These are phyloP conservation scores for Mugil cephalus DNA, from an alignment of 2,113 vertebrate genomes.

Conservation along the genomic window DNA sequence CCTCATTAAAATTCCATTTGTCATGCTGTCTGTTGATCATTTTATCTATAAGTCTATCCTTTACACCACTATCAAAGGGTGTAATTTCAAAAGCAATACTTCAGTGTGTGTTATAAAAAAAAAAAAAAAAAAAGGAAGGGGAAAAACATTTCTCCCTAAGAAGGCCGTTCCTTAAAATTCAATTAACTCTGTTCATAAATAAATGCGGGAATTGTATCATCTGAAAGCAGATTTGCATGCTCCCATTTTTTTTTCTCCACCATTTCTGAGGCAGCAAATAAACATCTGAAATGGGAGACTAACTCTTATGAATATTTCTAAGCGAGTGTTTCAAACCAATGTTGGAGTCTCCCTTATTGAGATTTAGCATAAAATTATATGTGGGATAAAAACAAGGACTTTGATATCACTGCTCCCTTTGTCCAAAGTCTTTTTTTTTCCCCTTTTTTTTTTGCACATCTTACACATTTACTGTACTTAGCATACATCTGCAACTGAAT, in stretches of 20 bases:
- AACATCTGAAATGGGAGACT: slow-evolving; percentile 67
- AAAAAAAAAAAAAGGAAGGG: slow-evolving; percentile 46
- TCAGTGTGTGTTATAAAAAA: too few species aligned
- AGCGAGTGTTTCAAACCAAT: slow-evolving; percentile 54
- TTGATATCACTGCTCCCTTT: slow-evolving; percentile 63
- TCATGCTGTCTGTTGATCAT: slow-evolving; percentile 95
- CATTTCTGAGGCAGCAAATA: slow-evolving; percentile 65
- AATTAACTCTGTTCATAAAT: slow-evolving; percentile 81
- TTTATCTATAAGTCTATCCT: slow-evolving; percentile 93
- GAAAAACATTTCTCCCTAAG: slow-evolving; percentile 51
- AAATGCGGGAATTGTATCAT: slow-evolving; percentile 77
- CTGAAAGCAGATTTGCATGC: slow-evolving; percentile 78
- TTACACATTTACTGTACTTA: slow-evolving; percentile 58
- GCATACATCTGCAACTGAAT: slow-evolving; percentile 69
- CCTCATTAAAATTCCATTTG: slow-evolving; percentile 97
- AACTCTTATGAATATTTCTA: slow-evolving; percentile 68
- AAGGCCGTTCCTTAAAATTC: slow-evolving; percentile 79
- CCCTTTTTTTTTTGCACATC: slow-evolving; percentile 24
- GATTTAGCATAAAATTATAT: slow-evolving; percentile 71
- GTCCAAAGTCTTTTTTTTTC: slow-evolving; percentile 26
- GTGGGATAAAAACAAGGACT: slow-evolving; percentile 55
- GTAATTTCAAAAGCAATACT: slow-evolving; percentile 92
- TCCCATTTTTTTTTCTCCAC: slow-evolving; percentile 44
- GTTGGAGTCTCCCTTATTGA: slow-evolving; percentile 47
- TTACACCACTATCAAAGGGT: slow-evolving; percentile 90